A percentile compares a stretch with the other conserved stretches of the same genome.
phyloP scores from a whole-genome alignment of 2,113 vertebrate species.

The Tympanuchus pallidicinctus region DNA sequence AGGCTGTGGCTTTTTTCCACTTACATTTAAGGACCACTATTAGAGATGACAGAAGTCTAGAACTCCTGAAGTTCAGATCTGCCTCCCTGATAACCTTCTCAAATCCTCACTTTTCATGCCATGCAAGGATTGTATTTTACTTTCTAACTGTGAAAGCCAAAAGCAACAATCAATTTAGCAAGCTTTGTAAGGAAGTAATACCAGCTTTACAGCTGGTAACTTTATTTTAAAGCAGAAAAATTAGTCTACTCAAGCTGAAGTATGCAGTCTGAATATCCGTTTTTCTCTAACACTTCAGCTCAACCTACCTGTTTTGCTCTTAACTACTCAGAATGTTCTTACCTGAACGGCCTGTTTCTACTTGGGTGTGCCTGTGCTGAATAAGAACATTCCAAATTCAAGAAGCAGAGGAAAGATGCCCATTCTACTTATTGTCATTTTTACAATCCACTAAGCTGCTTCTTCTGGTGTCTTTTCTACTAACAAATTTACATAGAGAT shows the following conservation, averaged over 20 bases:
- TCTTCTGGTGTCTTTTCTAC: background rate
- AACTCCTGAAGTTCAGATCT: background rate
- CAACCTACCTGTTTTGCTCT: background rate
- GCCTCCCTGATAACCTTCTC: background rate
- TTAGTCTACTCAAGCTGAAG: background rate
- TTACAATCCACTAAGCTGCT: background rate
- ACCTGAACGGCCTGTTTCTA: background rate
- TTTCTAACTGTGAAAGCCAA: background rate
- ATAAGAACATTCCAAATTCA: background rate
- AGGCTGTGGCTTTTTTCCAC: background rate
- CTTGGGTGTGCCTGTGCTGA: background rate
- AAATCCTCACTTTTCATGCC: background rate
- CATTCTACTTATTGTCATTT: background rate
- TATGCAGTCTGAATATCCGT: background rate
- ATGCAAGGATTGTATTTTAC: background rate
- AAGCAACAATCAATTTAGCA: background rate
- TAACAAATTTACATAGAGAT: background rate
- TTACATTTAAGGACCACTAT: background rate
- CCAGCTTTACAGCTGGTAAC: background rate
- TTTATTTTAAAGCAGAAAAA: background rate
- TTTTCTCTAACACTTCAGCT: background rate
- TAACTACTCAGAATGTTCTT: background rate
- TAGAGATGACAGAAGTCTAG: background rate
- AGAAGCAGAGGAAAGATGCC: background rate
- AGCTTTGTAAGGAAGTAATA: background rate